Base-by-base conservation (phyloP, 1,140 invertebrate species). In the Prorops nasuta region DNA sequence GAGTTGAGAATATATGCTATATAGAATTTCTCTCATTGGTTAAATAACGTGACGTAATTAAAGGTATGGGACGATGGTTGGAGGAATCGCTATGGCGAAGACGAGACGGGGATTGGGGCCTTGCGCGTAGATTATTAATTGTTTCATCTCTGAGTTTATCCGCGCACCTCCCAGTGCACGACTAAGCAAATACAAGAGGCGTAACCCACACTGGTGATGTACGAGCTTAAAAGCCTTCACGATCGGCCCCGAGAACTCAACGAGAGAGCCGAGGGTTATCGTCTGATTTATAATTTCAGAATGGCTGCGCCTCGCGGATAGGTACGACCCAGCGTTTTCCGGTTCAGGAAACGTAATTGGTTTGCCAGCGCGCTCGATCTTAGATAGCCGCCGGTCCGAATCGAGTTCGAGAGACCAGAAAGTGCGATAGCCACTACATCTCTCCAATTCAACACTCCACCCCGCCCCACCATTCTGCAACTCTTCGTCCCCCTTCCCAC, bases 131-230 rank as follows among this genome's bases (percentile, higher is more conserved):
- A 70, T 76, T 76, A 76, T 76, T 76, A 74, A 76, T 74, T 76
- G 73, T 74, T 73, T 72, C 71, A 74, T 73, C 73, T 72, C 64
- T 54, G 63, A 15, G 44, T 64, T 72, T 67, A 70, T 70, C 68
- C 63, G 68, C 64, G 59, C 67, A n/a, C 70, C 67, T 64, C 67
- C 63, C 60, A 52, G 53, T 64, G 66, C 66, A 70, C 70, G 69
- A 73, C 73, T 76, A 74, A 76, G 71, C 72, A 76, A 76, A 76
- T 74, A 76, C 72, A 51, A 64, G 69, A 71, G 73, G 73, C 71
- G 73, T 76, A 67, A 71, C 70, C 66, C 61, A 51, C 52, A 28
- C 49, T 51, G 49, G 63, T 76, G 73, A 76, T 74, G 68, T 76
- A 76, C 66, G 71, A 74, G 73, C 72, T 76, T 76, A 72, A 76